Percentiles rank a stretch among this genome's conserved stretches.
phyloP scores from a whole-genome alignment of 2,888 invertebrate species.

The Tachina lurida region DNA sequence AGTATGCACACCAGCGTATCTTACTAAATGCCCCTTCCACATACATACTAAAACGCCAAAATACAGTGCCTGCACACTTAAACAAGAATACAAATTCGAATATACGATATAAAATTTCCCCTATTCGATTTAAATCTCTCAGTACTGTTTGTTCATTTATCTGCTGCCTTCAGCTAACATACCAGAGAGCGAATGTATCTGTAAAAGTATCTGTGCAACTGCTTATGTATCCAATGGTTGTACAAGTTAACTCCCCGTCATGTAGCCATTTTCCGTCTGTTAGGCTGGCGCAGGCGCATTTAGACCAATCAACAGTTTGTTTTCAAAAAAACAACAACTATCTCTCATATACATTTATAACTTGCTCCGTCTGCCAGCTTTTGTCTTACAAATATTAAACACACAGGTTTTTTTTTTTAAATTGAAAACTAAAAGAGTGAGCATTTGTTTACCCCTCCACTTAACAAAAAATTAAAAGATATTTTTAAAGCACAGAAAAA shows the following conservation, averaged over 20 bases:
- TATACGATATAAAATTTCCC: conserved; percentile 36
- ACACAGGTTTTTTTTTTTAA: background rate
- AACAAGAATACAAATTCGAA: conserved; percentile 31
- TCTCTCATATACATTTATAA: conserved; percentile 50
- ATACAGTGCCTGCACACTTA: background rate
- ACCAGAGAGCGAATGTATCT: conserved; percentile 46
- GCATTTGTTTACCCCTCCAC: background rate
- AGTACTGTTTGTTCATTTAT: background rate
- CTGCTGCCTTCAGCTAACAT: conserved; percentile 19
- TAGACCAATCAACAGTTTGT: conserved; percentile 82
- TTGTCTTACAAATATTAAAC: background rate
- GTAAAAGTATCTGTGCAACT: conserved; percentile 24
- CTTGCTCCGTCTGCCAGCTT: conserved; percentile 13
- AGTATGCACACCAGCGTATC: conserved; percentile 26
- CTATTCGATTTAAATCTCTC: conserved; percentile 40
- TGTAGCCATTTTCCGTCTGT: conserved; percentile 82
- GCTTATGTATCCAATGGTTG: conserved; percentile 76
- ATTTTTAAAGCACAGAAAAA: conserved; percentile 18
- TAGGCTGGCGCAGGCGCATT: conserved; percentile 82
- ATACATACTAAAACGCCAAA: background rate
- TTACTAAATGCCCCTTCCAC: conserved; percentile 20
- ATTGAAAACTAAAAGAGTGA: background rate
- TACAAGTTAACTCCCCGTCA: conserved; percentile 80
- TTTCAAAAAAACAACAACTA: conserved; percentile 60
- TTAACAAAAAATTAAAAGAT: background rate